Percentiles rank a stretch among this genome's conserved stretches.
Conservation (phyloP, 2,113 vertebrate species). For the Etheostoma spectabile region DNA sequence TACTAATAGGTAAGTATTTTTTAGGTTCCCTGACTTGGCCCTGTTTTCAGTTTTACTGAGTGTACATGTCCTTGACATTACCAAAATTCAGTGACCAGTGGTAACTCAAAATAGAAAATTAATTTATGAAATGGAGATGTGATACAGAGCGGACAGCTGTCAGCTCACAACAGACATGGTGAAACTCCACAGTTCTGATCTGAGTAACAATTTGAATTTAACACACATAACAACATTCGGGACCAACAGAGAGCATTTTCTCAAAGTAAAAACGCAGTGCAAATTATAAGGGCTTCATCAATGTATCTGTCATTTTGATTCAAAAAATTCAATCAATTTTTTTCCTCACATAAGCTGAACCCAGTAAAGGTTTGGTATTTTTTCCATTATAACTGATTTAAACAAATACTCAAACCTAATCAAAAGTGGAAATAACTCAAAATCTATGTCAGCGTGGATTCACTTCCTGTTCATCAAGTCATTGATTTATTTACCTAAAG, state of each 20-base stretch:
- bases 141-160: neutral
- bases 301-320: neutral
- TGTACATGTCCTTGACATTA: too few relatives aligned
- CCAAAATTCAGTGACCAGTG: too few relatives aligned
- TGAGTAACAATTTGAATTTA: neutral
- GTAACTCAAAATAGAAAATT: neutral
- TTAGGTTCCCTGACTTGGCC: too few relatives aligned
- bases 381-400: neutral
- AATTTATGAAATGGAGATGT: neutral
- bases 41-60: too few relatives aligned
- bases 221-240: neutral
- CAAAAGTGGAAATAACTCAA: neutral
- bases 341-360: too few relatives aligned
- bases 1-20: too few relatives aligned
- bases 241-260: neutral
- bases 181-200: neutral
- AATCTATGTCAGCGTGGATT: neutral
- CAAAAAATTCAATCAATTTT: too few relatives aligned
- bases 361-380: neutral
- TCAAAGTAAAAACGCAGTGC: neutral
- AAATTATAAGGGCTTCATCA: neutral
- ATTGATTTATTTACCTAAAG: neutral
- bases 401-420: neutral
- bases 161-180: neutral
- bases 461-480: neutral